Percentiles rank a stretch among this genome's conserved stretches.
Evolutionary conservation across 2,113 vertebrate genomes (phyloP).

Genomic region (Dasypus novemcinctus): DNA sequence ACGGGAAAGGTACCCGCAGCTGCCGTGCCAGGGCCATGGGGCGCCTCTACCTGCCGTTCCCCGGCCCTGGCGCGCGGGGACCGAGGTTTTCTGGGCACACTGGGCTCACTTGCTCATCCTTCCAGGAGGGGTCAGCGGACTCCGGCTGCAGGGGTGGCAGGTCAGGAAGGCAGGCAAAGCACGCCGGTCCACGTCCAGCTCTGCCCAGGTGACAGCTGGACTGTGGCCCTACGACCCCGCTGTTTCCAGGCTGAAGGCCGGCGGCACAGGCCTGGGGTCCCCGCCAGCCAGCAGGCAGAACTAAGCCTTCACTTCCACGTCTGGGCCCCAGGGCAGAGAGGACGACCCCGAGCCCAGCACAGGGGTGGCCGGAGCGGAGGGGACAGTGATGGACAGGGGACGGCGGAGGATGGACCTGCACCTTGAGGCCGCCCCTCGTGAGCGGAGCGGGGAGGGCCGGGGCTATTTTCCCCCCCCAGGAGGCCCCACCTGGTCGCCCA

Average conservation of each 20-base stretch:
- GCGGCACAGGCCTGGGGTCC: background rate
- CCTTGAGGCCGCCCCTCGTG: fast-evolving
- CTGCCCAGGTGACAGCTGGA: background rate
- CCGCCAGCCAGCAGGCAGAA: background rate
- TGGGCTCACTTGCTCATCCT: background rate
- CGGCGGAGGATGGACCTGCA: background rate
- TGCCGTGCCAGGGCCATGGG: no score
- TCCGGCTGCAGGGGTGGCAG: background rate
- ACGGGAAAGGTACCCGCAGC: background rate
- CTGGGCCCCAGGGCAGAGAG: background rate
- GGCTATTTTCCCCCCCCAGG: no score
- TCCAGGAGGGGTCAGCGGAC: no score
- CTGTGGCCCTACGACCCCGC: no score
- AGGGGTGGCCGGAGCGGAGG: no score
- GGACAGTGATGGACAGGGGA: background rate
- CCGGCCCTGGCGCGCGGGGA: fast-evolving
- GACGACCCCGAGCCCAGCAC: background rate
- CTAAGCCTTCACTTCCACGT: background rate
- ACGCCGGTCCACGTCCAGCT: background rate
- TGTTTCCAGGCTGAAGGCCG: background rate
- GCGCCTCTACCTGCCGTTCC: background rate
- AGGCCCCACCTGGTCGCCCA: background rate
- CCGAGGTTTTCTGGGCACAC: background rate
- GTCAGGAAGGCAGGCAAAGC: background rate
- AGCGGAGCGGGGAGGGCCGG: background rate